These are phyloP conservation scores for Saccostrea cuccullata DNA, from an alignment of 1,140 invertebrate species.

Conservation along the genomic window DNA sequence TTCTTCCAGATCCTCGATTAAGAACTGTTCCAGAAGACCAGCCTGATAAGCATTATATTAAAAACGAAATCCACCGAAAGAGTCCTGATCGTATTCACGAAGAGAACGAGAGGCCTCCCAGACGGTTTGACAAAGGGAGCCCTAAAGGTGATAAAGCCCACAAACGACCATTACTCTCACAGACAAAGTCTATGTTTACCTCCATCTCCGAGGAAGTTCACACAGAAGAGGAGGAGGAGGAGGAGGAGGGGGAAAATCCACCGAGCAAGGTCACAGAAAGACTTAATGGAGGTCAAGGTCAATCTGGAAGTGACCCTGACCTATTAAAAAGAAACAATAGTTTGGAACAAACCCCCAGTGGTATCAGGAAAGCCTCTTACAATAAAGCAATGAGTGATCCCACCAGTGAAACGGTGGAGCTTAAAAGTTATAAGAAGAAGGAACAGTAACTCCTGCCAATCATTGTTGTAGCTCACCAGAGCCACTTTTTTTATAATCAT, in stretches of 20 bases:
- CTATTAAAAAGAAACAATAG: background rate
- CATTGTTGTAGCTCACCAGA: background rate
- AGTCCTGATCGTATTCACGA: background rate
- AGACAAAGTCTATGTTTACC: background rate
- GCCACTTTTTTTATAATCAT: too few species aligned
- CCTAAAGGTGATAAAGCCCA: background rate
- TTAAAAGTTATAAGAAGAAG: constrained; percentile 29
- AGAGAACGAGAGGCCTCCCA: background rate
- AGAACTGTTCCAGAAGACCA: background rate
- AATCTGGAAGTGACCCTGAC: background rate
- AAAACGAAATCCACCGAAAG: background rate
- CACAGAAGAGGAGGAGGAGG: background rate
- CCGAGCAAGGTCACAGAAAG: background rate
- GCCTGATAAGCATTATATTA: background rate
- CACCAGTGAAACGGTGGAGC: background rate
- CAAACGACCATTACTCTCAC: background rate
- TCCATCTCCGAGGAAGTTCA: background rate
- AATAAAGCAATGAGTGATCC: constrained; percentile 23
- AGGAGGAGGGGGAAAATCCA: background rate
- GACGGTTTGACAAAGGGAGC: background rate
- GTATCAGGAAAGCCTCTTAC: background rate
- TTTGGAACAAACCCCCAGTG: background rate
- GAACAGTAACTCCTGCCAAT: constrained; percentile 24
- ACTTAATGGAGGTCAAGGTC: background rate
- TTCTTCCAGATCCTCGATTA: background rate